phyloP scores from a whole-genome alignment of 2,797 vertebrate species.

The Heteromormyrus szaboi region DNA sequence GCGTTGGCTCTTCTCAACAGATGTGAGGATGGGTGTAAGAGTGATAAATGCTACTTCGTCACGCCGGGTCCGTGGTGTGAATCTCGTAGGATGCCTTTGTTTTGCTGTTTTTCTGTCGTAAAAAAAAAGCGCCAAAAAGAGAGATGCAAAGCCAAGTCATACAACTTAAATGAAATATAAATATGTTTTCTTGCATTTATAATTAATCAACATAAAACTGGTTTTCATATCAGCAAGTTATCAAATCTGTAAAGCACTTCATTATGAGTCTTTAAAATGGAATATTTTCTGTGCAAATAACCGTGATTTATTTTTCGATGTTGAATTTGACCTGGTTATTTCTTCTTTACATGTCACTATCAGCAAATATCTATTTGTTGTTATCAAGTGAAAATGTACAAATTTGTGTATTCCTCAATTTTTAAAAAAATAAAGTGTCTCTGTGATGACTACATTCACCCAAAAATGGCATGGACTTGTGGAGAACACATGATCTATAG shows the following conservation, averaged over 20 bases:
- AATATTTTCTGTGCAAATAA: constrained; percentile 37
- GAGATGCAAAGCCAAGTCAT: background rate
- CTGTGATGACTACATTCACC: constrained; percentile 8
- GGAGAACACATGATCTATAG: background rate
- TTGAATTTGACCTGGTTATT: constrained; percentile 12
- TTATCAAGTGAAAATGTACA: constrained; percentile 24
- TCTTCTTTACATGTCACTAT: constrained; percentile 17
- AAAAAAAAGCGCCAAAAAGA: constrained; percentile 28
- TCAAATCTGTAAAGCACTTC: background rate
- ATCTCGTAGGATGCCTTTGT: background rate
- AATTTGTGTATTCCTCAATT: constrained; percentile 14
- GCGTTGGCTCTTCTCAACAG: constrained; percentile 31
- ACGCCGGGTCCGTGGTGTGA: constrained; percentile 24
- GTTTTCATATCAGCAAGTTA: constrained; percentile 1
- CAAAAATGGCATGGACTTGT: background rate
- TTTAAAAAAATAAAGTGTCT: constrained; percentile 45
- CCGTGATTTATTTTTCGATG: constrained; percentile 5
- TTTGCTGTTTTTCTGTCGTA: constrained; percentile 17
- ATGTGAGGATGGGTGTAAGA: constrained; percentile 15
- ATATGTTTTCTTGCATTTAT: constrained; percentile 5
- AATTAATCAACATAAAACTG: background rate
- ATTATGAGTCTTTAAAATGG: background rate
- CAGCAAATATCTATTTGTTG: background rate
- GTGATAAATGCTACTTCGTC: constrained; percentile 56
- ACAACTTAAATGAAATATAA: background rate